phyloP scores from a whole-genome alignment of 2,797 vertebrate genomes.

The Staurois parvus region DNA sequence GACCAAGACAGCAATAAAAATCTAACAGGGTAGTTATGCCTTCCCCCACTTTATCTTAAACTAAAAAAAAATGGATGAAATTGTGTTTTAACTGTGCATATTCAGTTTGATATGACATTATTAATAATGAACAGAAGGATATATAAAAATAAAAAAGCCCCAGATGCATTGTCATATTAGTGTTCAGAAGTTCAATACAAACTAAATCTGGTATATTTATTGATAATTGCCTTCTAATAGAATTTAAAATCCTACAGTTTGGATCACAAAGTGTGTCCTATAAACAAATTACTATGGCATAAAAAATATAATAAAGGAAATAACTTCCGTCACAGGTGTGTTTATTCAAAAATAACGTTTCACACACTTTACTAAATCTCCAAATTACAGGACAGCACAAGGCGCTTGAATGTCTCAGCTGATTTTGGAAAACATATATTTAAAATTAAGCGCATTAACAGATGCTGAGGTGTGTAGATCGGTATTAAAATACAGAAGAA shows the following conservation, averaged over 20 bases:
- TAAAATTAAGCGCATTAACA: constrained; percentile 46
- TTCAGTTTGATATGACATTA: too few species aligned
- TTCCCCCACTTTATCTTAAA: too few species aligned
- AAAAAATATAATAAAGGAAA: constrained; percentile 3
- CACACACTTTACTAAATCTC: neutral
- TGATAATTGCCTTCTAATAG: too few species aligned
- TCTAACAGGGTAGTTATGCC: too few species aligned
- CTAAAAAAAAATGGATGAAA: too few species aligned
- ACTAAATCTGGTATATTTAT: too few species aligned
- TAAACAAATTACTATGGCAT: neutral
- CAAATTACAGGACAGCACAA: constrained; percentile 3
- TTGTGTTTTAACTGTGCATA: too few species aligned
- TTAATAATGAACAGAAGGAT: too few species aligned
- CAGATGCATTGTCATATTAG: too few species aligned
- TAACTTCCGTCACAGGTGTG: neutral
- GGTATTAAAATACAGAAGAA: constrained; percentile 42
- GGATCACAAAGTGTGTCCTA: neutral
- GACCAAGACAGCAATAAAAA: too few species aligned
- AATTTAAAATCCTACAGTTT: neutral
- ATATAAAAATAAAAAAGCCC: too few species aligned
- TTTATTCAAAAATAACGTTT: constrained; percentile 13
- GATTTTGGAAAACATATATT: constrained; percentile 46
- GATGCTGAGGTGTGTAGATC: constrained; percentile 44
- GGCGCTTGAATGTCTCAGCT: constrained; percentile 2
- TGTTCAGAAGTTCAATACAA: too few species aligned